Percentiles rank a stretch among this genome's conserved stretches.
phyloP scores from a whole-genome alignment of 2,113 vertebrate species.

The Synchiropus splendidus region DNA sequence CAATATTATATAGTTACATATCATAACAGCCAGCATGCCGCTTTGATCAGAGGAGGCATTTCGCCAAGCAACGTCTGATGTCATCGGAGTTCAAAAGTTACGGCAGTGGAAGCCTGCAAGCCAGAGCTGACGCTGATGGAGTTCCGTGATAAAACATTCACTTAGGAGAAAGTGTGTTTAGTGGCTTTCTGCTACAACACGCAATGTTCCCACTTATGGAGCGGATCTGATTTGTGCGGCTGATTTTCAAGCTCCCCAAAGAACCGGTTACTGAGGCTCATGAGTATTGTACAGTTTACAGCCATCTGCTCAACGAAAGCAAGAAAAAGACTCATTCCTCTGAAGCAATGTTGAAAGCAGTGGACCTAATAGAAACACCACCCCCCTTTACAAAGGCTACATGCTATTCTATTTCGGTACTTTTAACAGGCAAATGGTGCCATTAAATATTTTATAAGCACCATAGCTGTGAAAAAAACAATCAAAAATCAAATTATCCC shows the following conservation, averaged over 20 bases:
- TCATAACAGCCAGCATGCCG: no score
- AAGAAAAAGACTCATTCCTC: background rate
- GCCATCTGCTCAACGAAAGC: constrained; percentile 8
- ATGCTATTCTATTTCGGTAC: background rate
- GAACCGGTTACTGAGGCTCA: background rate
- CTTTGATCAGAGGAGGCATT: background rate
- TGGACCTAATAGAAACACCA: background rate
- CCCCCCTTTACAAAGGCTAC: background rate
- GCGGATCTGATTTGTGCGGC: background rate
- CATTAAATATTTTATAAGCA: no score
- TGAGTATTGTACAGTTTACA: constrained; percentile 1
- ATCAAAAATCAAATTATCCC: background rate
- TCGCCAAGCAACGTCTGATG: background rate
- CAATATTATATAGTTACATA: no score
- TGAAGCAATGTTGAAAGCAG: background rate
- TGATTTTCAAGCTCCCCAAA: background rate
- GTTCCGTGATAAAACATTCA: background rate
- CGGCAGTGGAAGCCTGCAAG: background rate
- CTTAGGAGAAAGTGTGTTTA: background rate
- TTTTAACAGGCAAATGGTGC: background rate
- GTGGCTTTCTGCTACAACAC: background rate
- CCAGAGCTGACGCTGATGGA: background rate
- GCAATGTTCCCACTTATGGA: constrained; percentile 1
- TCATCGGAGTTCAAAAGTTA: background rate
- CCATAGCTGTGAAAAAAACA: background rate